Base-by-base conservation (phyloP, 53 echinoderm and acorn worm genomes). In the Henricia sp. region DNA sequence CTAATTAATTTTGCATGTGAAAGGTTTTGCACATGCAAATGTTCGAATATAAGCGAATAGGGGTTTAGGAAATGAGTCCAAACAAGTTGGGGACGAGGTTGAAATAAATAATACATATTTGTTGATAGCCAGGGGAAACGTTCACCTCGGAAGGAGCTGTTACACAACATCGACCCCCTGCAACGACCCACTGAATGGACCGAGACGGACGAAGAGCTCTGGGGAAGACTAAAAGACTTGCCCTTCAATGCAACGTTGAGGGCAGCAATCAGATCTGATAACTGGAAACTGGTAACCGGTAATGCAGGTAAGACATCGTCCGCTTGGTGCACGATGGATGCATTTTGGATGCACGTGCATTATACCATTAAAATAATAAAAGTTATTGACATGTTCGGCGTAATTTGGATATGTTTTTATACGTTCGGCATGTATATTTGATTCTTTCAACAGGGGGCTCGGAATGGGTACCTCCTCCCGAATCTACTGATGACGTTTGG, bases 231-330 rank as follows among this genome's bases (percentile, higher is more conserved):
- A 29, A 13, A 32, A 34, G 32, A n/a, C 36, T 64, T 80, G 62
- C 37, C 38, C 1, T 94, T 84, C 59, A 91, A 93, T 72, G 93
- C 91, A 1, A 82, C 88, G 37, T 91, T 93, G 83, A 82, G 91
- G 37, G 93, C 95, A 13, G 95, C 95, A 64, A 90, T 95, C 82
- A 75, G 95, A 72, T 64, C 59, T 0, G 90, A 91, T 41, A 84
- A 95, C 41, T 95, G 95, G 95, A 95, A 95, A 62, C 88, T 95
- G 21, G 32, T 95, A 14, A 95, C 95, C 12, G 95, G 95, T 29
- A 10, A 59, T 26, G 91, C 91, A 36, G 93, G 95, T 88, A 86
- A 24, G 36, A 33, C 43, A 44, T 20, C 4, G 16, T 20, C 9
- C n/a, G 20, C 24, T 20, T 20, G n/a, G n/a, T n/a, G n/a, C n/a